These are phyloP conservation scores for Catostylus mosaicus DNA, from an alignment of 30 jellyfish, hydroid and myxozoan genomes.

Conservation along the genomic window DNA sequence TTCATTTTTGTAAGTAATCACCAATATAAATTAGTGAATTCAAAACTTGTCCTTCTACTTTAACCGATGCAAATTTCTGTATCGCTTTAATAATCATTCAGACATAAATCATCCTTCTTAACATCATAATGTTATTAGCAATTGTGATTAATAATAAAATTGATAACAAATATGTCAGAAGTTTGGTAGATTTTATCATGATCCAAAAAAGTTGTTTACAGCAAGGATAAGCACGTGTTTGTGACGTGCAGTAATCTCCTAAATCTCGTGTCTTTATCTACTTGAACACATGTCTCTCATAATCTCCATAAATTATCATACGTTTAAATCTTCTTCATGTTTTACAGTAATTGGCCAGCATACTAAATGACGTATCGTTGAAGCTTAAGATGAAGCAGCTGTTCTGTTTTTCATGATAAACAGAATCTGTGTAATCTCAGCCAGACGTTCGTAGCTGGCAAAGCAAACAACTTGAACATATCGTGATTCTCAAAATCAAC, in stretches of 20 bases:
- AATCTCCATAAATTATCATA: conserved; percentile 37
- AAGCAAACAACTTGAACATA: not conserved
- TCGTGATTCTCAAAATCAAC: not conserved
- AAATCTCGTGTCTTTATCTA: conserved; percentile 1
- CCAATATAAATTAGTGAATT: too few relatives aligned
- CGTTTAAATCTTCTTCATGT: not conserved
- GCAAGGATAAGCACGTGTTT: not conserved
- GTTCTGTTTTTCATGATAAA: not conserved
- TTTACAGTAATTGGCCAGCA: conserved; percentile 22
- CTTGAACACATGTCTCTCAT: conserved; percentile 23
- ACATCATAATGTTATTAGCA: too few relatives aligned
- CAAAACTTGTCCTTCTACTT: too few relatives aligned
- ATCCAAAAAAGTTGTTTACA: not conserved
- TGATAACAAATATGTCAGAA: too few relatives aligned
- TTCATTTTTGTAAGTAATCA: too few relatives aligned
- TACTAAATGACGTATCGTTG: conserved; percentile 12
- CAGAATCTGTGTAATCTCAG: conserved; percentile 5
- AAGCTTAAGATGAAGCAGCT: conserved; percentile 34
- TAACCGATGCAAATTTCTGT: too few relatives aligned
- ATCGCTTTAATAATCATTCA: too few relatives aligned
- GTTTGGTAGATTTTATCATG: too few relatives aligned
- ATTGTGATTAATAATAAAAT: too few relatives aligned
- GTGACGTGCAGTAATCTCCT: not conserved
- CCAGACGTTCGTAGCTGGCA: not conserved
- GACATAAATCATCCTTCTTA: too few relatives aligned